A percentile compares a stretch with the other conserved stretches of the same genome.
Evolutionary conservation across 2,888 invertebrate genomes (phyloP).

Genomic region (Horisme vitalbata): DNA sequence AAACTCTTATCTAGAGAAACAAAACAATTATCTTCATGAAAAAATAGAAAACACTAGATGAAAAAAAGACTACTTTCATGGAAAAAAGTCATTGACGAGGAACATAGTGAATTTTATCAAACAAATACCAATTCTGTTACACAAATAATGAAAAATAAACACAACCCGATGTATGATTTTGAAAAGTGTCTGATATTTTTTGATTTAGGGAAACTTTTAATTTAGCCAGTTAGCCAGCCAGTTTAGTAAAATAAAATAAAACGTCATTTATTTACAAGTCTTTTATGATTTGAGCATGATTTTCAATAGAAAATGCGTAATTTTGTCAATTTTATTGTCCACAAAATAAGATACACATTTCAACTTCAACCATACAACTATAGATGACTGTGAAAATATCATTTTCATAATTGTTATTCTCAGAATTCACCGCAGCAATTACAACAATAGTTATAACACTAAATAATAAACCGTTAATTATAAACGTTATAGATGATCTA

Average conservation of each 20-base stretch:
- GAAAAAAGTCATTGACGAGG: no score
- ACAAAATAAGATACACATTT: neutral
- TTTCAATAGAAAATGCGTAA: neutral
- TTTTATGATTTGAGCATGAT: conserved; percentile 13
- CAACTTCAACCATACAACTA: conserved; percentile 10
- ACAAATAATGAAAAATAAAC: no score
- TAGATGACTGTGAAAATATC: conserved; percentile 25
- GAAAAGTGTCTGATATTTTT: no score
- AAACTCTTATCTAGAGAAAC: no score
- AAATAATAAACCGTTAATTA: conserved; percentile 17
- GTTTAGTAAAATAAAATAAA: neutral
- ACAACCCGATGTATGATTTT: no score
- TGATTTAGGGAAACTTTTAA: no score
- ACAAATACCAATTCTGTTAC: no score
- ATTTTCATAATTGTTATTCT: conserved; percentile 24
- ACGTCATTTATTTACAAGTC: neutral
- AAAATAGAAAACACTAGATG: no score
- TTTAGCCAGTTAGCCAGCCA: no score
- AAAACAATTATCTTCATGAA: no score
- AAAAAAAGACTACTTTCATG: no score
- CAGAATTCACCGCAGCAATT: conserved; percentile 10
- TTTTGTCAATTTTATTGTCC: conserved; percentile 12
- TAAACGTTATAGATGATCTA: conserved; percentile 5
- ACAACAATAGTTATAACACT: conserved; percentile 21
- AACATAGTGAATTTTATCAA: no score